Conservation (phyloP, 1,140 invertebrate genomes). For the Drosophila nasuta region DNA sequence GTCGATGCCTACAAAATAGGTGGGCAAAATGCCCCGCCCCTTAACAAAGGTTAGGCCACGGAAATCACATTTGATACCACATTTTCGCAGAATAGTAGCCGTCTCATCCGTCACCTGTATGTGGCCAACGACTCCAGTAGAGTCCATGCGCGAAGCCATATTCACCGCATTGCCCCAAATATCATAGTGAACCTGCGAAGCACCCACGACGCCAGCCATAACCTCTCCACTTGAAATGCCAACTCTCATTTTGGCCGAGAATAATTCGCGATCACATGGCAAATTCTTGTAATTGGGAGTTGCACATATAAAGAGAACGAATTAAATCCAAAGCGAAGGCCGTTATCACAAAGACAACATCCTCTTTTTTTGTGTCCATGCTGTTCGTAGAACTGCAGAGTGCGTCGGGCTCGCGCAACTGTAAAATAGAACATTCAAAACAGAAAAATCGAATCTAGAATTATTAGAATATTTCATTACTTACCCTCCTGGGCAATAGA, state of each 20-base stretch:
- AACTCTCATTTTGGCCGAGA: slow-evolving; percentile 44
- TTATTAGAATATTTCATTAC: neutral
- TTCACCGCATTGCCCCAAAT: slow-evolving; percentile 98
- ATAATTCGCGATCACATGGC: neutral
- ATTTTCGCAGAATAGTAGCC: slow-evolving; percentile 87
- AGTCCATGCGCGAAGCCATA: slow-evolving; percentile 96
- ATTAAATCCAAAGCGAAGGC: slow-evolving; percentile 64
- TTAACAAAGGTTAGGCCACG: slow-evolving; percentile 46
- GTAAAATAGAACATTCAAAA: neutral
- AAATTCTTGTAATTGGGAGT: slow-evolving; percentile 35
- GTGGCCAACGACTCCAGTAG: slow-evolving; percentile 90
- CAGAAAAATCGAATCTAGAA: neutral
- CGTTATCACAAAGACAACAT: slow-evolving; percentile 58
- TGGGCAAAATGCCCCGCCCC: slow-evolving; percentile 35
- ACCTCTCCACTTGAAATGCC: slow-evolving; percentile 94
- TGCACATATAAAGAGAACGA: slow-evolving; percentile 45
- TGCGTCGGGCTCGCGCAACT: slow-evolving; percentile 3
- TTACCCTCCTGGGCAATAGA: slow-evolving; percentile 29
- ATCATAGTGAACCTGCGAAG: slow-evolving; percentile 92
- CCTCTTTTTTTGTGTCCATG: slow-evolving; percentile 7
- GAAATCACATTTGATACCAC: slow-evolving; percentile 36
- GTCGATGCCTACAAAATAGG: slow-evolving; percentile 35
- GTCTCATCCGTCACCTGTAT: slow-evolving; percentile 93
- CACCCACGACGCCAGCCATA: slow-evolving; percentile 95
- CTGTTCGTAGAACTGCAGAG: no score